Base-by-base conservation (phyloP, 37 sponge, comb jelly and placozoan species). In the Ephydatia muelleri region DNA sequence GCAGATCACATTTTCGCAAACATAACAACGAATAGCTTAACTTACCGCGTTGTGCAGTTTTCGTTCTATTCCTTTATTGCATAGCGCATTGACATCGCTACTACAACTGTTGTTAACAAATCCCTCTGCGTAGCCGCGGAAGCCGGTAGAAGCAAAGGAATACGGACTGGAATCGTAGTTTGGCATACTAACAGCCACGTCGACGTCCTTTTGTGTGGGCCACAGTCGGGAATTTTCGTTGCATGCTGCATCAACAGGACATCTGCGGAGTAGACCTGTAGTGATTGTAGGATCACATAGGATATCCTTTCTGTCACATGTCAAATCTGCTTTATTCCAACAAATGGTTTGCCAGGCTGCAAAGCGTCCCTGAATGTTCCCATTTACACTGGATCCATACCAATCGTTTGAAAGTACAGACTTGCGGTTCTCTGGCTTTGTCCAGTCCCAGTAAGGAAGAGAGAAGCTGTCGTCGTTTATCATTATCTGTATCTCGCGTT, bases 401-500 rank as follows among this genome's bases (percentile, higher is more conserved):
- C 77, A 23, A 38, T 40, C 47, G 19, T 38, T 25, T 47, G 25
- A 47, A 38, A 77, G 40, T 14, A 47, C 28, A 28, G 77, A 77
- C 2, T 39, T 77, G 23, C 47, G 28, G 19, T 77, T 48, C 5
- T 38, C 40, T 39, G 26, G 77, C 36, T 77, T 38, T 23, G 43
- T 65, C 84, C 84, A 84, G 12, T 75, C 77, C 84, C 84, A 84
- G 84, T 84, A 84, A 22, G 70, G 84, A 65, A 84, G 35, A 37
- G 38, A 43, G 57, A 84, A 84, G 29, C 26, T 65, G 31, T 75
- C 25, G 2, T 84, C 72, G 5, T 66, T 66, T 36, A 34, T 27
- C 33, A 76, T 36, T 28, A n/a, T 35, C 77, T 84, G 84, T 27
- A 84, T 16, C 70, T 84, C 84, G 21, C 70, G 39, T 34, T 85